Percentiles rank a stretch among this genome's conserved stretches.
Conservation (phyloP, 64 coral and sea anemone species). For the Stichodactyla mertensii region DNA sequence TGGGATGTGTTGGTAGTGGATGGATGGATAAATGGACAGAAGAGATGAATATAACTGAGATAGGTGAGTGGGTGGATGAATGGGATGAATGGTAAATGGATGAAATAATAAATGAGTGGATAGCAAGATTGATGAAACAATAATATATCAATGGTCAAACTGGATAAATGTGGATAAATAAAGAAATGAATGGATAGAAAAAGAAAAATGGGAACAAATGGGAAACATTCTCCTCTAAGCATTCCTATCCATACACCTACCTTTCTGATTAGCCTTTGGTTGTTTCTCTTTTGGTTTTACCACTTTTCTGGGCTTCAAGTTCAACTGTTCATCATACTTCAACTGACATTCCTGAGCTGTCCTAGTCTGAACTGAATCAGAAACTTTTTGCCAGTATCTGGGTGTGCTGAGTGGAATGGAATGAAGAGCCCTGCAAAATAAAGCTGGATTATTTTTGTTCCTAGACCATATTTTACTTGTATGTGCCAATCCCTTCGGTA, state of each 20-base stretch:
- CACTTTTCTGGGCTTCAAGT: not conserved
- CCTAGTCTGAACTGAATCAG: conserved; percentile 55
- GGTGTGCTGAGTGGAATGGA: conserved; percentile 43
- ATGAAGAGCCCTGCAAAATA: conserved; percentile 41
- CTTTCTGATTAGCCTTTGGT: conserved; percentile 2
- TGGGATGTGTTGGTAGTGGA: not conserved
- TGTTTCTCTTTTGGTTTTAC: not conserved
- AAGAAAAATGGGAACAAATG: too few relatives aligned
- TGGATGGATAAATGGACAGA: not conserved
- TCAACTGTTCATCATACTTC: conserved; percentile 55
- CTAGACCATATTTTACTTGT: too few relatives aligned
- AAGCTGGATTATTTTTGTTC: not conserved
- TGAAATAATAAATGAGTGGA: not conserved
- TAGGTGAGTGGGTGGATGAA: not conserved
- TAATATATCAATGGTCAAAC: too few relatives aligned
- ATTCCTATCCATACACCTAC: not conserved
- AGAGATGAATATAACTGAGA: not conserved
- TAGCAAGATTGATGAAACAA: too few relatives aligned
- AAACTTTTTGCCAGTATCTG: conserved; percentile 72
- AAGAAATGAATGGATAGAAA: too few relatives aligned
- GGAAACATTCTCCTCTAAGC: too few relatives aligned
- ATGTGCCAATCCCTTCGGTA: too few relatives aligned
- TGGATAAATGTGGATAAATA: too few relatives aligned
- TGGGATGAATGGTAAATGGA: not conserved
- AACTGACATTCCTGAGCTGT: conserved; percentile 72